Percentiles rank a stretch among this genome's conserved stretches.
These are phyloP conservation scores for Zaprionus gabonicus DNA, from an alignment of 1,140 invertebrate species.

Conservation along the genomic window DNA sequence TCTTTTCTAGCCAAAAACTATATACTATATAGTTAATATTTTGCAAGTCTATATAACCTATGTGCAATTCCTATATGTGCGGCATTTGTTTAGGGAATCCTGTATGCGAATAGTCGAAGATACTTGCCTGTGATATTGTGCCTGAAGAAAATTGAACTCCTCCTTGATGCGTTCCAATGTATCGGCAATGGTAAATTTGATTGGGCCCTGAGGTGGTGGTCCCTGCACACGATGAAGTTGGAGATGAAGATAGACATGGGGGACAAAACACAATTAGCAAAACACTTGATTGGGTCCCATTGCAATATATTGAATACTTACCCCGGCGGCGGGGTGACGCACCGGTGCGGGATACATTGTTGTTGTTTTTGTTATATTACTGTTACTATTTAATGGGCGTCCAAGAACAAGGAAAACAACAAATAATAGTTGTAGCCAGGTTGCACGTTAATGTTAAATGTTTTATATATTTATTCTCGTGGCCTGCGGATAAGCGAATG, in stretches of 20 bases:
- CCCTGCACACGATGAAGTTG: conserved; percentile 87
- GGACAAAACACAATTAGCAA: conserved; percentile 67
- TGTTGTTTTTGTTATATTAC: conserved; percentile 55
- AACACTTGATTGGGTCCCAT: conserved; percentile 36
- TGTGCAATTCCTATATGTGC: neutral
- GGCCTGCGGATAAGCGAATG: conserved; percentile 26
- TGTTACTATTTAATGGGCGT: conserved; percentile 38
- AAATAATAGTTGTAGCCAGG: conserved; percentile 26
- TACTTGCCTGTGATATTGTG: conserved; percentile 99
- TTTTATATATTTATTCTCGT: conserved; percentile 22
- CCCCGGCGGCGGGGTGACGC: conserved; percentile 83
- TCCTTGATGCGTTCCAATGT: conserved; percentile 99
- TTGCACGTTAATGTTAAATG: neutral
- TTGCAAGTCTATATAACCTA: neutral
- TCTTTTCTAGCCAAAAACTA: neutral
- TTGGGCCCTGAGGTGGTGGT: conserved; percentile 94
- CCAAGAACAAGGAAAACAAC: conserved; percentile 33
- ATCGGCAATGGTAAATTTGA: conserved; percentile 98
- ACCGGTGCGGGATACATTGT: conserved; percentile 84
- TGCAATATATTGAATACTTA: conserved; percentile 65
- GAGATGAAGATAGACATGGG: conserved; percentile 26
- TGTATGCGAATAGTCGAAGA: conserved; percentile 13
- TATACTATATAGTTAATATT: neutral
- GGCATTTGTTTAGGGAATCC: neutral
- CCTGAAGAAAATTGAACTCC: conserved; percentile 99